Evolutionary conservation across 2,888 invertebrate species (phyloP), one percentile per base, ranked within the genome.

Genomic region (Euclidia mi): DNA sequence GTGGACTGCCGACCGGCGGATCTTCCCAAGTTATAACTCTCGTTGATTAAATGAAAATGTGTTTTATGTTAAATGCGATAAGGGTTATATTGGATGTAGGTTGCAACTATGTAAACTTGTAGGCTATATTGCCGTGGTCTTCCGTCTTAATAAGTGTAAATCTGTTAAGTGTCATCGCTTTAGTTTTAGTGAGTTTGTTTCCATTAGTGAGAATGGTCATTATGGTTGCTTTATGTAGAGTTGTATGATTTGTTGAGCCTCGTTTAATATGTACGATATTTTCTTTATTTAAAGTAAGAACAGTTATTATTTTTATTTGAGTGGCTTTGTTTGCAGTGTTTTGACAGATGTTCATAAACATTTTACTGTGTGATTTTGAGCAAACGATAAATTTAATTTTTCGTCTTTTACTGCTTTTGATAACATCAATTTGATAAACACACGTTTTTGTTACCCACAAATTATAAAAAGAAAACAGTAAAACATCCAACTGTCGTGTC

Each of bases 1-100:
- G 87, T 90, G 90, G 92, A 91, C 94, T 90, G 89, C 91, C 87
- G 91, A 87, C 87, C 91, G 87, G 85, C 82, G 82, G 81, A 85
- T 81, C 77, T 77, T 67, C 81, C 86, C 80, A 87, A 84, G 78
- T 82, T 86, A 86, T 82, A 82, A 67, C 61, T 58, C 56, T 62
- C 64, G 72, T 80, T 76, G 65, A 49, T 64, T 74, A 81, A 77
- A 77, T 77, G 65, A 87, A 78, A 84, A 73, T 86, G 52, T 65
- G 58, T 80, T 73, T 77, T 89, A 85, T 66, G 20, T 0, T 20
- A 11, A 32, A 43, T 4, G 32, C 0, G 34, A 80, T 87, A 88
- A 57, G 72, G 86, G 60, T 63, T 56, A 47, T 11, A 40, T 55
- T 46, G 46, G 56, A 57, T 61, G 81, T 63, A 82, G 50, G 50